Evolutionary conservation across 2,888 invertebrate genomes (phyloP), one percentile per base, ranked within the genome.

Genomic region (Philhelius pedissequus): DNA sequence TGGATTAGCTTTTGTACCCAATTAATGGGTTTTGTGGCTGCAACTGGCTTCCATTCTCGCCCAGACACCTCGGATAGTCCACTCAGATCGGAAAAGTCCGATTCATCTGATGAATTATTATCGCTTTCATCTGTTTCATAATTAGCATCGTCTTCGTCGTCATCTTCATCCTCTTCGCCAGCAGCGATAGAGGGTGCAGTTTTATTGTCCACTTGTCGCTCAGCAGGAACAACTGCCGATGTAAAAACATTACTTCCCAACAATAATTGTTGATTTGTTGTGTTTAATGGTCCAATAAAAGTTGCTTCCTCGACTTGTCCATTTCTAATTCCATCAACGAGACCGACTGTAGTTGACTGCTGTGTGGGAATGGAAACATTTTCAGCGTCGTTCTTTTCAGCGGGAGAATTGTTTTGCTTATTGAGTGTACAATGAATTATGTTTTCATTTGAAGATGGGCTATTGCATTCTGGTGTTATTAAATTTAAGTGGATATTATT

Each of bases 1-100:
- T 94, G 91, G 93, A 95, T 96, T 92, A 95, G 96, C 89, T 93
- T 94, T 87, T 94, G 94, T 52, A 90, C 92, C 92, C 92, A 93
- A 77, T 91, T 89, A 86, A 90, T 91, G 86, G 90, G 92, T 89
- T 93, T 93, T 76, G 93, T 92, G 90, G 93, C 92, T 0, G 93
- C 92, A 90, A 93, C 92, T 1, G 94, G 94, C 90, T 94, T 94
- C 95, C 95, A 96, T 71, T 95, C 93, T 86, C 94, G 93, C 1
- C 93, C 95, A 75, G 95, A 95, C 58, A 95, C 92, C 79, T 94
- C 94, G 3, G 95, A 94, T 3, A 89, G 76, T 8, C 88, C 89
- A 81, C 88, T 88, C 13, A 89, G 70, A 82, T 89, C 88, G 0
- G 90, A 90, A 68, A 89, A 90, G 54, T 89, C 88, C 13, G 89